Conservation (phyloP, 2,797 vertebrate genomes). For the Acrossocheilus wenchowensis region DNA sequence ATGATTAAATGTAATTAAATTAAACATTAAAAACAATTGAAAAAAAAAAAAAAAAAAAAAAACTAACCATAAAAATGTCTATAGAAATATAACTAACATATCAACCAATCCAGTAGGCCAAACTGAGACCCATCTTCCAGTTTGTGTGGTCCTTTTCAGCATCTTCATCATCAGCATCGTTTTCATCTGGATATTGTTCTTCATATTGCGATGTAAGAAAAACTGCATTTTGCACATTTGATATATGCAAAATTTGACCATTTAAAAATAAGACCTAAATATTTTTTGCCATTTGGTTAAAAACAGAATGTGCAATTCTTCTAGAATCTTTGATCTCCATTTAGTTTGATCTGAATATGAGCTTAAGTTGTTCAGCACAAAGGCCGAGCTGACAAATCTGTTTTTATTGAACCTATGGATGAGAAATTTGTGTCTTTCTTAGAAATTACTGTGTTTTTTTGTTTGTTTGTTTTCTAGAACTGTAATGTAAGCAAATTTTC, state of each 20-base stretch:
- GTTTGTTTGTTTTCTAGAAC: neutral
- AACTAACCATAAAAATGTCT: neutral
- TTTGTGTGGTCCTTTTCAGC: neutral
- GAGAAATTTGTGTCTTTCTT: neutral
- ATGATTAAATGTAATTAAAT: neutral
- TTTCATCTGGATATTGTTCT: neutral
- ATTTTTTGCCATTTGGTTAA: neutral
- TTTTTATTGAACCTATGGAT: neutral
- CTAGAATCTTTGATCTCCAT: neutral
- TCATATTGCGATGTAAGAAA: neutral
- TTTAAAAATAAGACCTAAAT: neutral
- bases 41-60: no score
- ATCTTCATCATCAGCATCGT: conserved; percentile 1
- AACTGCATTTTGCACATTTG: neutral
- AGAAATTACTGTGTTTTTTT: neutral
- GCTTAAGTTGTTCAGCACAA: neutral
- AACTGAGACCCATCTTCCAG: neutral
- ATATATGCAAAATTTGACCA: neutral
- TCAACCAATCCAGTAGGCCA: neutral
- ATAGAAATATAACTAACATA: neutral
- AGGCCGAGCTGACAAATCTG: neutral
- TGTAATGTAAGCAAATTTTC: neutral
- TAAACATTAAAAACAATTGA: neutral
- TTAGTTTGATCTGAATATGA: neutral
- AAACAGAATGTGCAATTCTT: neutral